phyloP scores from a whole-genome alignment of 2,113 vertebrate genomes.

The Piaya cayana region DNA sequence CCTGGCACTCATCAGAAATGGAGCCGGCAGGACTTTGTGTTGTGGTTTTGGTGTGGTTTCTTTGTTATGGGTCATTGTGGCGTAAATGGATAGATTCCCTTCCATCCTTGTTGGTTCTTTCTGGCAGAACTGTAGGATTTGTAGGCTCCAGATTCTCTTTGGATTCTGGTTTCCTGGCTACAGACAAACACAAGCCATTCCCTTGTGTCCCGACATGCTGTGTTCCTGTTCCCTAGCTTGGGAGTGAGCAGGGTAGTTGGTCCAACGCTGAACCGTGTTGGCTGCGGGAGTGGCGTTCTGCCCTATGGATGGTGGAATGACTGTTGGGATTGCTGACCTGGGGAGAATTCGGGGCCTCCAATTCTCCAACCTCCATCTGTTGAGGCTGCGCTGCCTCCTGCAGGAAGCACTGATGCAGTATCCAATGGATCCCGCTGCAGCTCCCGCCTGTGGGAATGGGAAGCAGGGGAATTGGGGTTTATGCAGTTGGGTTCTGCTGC shows the following conservation, averaged over 20 bases:
- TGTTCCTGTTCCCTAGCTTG: no score
- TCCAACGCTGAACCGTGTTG: no score
- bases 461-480: no score
- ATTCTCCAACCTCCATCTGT: fast-evolving
- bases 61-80: neutral
- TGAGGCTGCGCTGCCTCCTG: fast-evolving
- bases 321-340: neutral
- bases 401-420: neutral
- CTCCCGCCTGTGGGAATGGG: neutral
- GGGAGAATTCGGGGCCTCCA: fast-evolving
- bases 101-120: neutral
- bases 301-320: neutral
- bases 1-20: neutral
- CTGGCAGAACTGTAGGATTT: neutral
- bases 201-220: fast-evolving
- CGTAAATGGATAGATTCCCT: neutral
- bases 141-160: neutral
- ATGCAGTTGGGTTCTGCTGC: no score
- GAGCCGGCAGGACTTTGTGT: neutral
- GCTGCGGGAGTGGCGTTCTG: fast-evolving
- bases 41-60: neutral
- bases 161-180: neutral
- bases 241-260: fast-evolving
- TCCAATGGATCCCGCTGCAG: neutral
- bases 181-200: neutral